phyloP scores from a whole-genome alignment of 2,113 vertebrate genomes.

The Typhlomys cinereus region DNA sequence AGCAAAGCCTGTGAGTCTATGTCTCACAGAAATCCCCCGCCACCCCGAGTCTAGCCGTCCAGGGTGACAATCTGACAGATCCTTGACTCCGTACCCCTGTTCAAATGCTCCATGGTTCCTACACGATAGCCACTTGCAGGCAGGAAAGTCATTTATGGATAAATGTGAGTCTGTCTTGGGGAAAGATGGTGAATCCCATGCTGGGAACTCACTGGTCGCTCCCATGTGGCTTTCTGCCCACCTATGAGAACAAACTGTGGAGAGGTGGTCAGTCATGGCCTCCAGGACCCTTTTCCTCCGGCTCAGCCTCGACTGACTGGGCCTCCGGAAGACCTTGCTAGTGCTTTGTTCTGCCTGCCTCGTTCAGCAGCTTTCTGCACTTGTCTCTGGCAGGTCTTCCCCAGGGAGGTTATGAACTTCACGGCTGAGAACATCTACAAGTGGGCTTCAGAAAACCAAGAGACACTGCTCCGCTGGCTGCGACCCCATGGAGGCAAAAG shows the following conservation, averaged over 20 bases:
- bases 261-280: neutral
- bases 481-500: constrained; percentile 95
- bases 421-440: constrained; percentile 92
- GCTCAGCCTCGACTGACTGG: neutral
- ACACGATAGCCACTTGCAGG: neutral
- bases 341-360: neutral
- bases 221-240: neutral
- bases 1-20: neutral
- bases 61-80: neutral
- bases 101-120: neutral
- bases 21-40: neutral
- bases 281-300: neutral
- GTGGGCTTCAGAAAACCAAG: constrained; percentile 93
- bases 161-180: neutral
- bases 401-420: constrained; percentile 89
- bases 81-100: neutral
- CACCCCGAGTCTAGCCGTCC: neutral
- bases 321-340: neutral
- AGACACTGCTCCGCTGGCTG: constrained; percentile 92
- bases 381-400: constrained; percentile 89
- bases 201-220: neutral
- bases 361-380: neutral
- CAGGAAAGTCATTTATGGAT: neutral
- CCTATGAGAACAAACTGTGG: neutral
- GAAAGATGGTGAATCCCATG: neutral